Evolutionary conservation across 2,797 vertebrate species (phyloP).

Genomic region (Aphelocoma californica): DNA sequence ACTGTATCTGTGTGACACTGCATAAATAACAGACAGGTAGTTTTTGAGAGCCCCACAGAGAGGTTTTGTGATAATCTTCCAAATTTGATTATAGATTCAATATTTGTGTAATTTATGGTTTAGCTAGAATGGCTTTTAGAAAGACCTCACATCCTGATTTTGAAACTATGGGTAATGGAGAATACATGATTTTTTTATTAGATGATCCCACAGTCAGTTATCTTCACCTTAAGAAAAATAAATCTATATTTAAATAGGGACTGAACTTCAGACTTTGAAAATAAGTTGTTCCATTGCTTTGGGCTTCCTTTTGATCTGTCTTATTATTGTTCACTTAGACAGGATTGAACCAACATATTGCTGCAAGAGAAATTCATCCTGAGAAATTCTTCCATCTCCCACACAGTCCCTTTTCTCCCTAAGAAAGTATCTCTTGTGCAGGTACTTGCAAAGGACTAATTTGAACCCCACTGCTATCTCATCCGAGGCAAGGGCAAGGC

Average conservation of each 20-base stretch:
- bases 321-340: not conserved
- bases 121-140: not conserved
- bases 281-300: not conserved
- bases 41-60: not conserved
- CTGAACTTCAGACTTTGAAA: not conserved
- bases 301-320: not conserved
- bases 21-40: not conserved
- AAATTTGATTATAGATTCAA: not conserved
- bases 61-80: not conserved
- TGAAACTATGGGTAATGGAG: not conserved
- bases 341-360: not conserved
- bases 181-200: not conserved
- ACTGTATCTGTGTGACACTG: not conserved
- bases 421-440: not conserved
- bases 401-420: not conserved
- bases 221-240: not conserved
- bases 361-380: not conserved
- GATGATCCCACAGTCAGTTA: not conserved
- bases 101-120: not conserved
- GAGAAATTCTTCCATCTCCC: not conserved
- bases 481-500: not conserved
- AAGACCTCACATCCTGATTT: not conserved
- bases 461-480: not conserved
- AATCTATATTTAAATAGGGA: not conserved
- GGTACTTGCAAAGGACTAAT: not conserved